Conservation (phyloP, 2,797 vertebrate species). For the Amazona ochrocephala region DNA sequence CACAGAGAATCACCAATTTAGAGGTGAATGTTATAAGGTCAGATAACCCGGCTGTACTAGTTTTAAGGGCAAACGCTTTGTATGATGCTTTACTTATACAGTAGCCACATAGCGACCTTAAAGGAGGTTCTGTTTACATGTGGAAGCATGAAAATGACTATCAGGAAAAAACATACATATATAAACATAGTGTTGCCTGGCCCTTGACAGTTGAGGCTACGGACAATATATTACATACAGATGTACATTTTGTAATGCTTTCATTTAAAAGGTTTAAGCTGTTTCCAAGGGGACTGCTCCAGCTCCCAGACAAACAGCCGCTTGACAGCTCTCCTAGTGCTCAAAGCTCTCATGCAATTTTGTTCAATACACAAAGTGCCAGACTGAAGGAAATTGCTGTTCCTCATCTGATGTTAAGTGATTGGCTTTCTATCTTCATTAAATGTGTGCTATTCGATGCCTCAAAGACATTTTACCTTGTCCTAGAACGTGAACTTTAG, state of each 20-base stretch:
- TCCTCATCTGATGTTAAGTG: conserved; percentile 72
- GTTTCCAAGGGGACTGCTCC: conserved; percentile 68
- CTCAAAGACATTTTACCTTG: conserved; percentile 68
- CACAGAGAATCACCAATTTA: neutral
- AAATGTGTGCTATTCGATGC: conserved; percentile 62
- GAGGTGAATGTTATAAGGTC: neutral
- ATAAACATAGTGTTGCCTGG: neutral
- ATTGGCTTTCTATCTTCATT: conserved; percentile 75
- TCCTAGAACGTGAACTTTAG: conserved; percentile 66
- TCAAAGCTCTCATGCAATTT: conserved; percentile 73
- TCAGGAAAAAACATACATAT: neutral
- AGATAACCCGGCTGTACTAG: neutral
- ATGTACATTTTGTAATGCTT: conserved; percentile 70
- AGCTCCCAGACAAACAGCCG: conserved; percentile 66
- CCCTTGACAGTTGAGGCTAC: conserved; percentile 36
- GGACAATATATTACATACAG: conserved; percentile 62
- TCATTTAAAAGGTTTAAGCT: conserved; percentile 67
- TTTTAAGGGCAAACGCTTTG: conserved; percentile 9
- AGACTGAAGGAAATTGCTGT: conserved; percentile 71
- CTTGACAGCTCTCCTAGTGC: conserved; percentile 70
- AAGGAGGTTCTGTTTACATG: conserved; percentile 28
- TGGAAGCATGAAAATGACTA: conserved; percentile 31
- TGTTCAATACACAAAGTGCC: conserved; percentile 71
- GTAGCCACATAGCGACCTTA: neutral
- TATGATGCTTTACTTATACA: neutral